phyloP scores from a whole-genome alignment of 2,113 vertebrate species.

The Sinocyclocheilus rhinocerous region DNA sequence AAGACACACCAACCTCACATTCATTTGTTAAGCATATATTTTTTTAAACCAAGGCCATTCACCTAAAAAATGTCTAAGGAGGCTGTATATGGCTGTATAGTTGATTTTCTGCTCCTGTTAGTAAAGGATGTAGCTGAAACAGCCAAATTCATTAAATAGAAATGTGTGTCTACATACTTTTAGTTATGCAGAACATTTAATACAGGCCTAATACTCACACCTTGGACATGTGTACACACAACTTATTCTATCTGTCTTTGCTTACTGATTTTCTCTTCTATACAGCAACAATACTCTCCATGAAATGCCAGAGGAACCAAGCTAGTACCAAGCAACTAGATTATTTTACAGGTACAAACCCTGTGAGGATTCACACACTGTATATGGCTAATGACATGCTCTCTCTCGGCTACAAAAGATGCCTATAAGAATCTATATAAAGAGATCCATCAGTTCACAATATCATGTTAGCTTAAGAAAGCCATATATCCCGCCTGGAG shows the following conservation, averaged over 20 bases:
- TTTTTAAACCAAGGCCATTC: neutral
- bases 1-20: neutral
- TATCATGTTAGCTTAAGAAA: conserved; percentile 33
- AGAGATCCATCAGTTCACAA: neutral
- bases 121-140: neutral
- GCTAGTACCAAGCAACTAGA: neutral
- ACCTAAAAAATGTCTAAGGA: neutral
- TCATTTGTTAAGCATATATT: neutral
- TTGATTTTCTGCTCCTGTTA: neutral
- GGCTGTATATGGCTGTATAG: neutral
- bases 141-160: conserved; percentile 1
- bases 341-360: neutral
- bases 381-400: neutral
- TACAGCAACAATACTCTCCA: neutral
- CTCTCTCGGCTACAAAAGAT: neutral
- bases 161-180: neutral
- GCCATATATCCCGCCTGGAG: conserved; percentile 14
- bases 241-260: neutral
- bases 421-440: neutral
- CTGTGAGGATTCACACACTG: neutral
- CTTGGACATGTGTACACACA: no score
- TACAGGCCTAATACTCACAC: neutral
- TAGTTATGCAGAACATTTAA: neutral
- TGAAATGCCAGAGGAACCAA: neutral
- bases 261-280: neutral